Percentiles rank a stretch among this genome's conserved stretches.
Evolutionary conservation across 1,140 invertebrate species (phyloP).

Genomic region (Aphelenchoides fujianensis): DNA sequence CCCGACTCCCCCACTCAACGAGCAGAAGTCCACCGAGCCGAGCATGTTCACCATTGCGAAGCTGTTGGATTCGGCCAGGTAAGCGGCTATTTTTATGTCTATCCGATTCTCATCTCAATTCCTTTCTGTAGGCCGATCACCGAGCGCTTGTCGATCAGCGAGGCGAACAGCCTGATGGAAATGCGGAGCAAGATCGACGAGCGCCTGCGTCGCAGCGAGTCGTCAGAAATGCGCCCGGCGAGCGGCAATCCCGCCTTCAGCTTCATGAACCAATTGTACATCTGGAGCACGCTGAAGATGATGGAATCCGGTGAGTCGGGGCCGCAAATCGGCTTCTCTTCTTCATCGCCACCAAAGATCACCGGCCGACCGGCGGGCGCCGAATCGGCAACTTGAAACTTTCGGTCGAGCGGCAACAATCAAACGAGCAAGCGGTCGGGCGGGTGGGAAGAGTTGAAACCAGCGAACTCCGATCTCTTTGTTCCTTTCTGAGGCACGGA

Average conservation of each 20-base stretch:
- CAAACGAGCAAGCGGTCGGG: neutral
- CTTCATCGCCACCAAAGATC: no score
- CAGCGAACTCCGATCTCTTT: neutral
- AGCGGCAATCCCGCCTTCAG: neutral
- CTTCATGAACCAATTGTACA: conserved; percentile 10
- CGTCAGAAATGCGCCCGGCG: neutral
- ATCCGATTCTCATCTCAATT: no score
- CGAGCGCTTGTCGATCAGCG: neutral
- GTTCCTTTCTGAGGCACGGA: neutral
- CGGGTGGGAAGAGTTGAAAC: neutral
- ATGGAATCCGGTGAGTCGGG: neutral
- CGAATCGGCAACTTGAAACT: no score
- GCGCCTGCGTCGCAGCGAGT: neutral
- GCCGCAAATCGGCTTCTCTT: neutral
- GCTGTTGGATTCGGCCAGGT: conserved; percentile 1
- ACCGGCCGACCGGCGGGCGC: no score
- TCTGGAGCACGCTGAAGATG: conserved; percentile 3
- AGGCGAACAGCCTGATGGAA: neutral
- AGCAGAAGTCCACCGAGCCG: neutral
- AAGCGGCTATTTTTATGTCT: no score
- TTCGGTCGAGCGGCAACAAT: neutral
- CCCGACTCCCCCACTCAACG: neutral
- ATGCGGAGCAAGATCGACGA: conserved; percentile 12
- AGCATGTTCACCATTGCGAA: conserved; percentile 10
- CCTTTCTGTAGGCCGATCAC: neutral